These are phyloP conservation scores for Tipula lateralis DNA, from an alignment of 2,888 invertebrate genomes.

Conservation along the genomic window DNA sequence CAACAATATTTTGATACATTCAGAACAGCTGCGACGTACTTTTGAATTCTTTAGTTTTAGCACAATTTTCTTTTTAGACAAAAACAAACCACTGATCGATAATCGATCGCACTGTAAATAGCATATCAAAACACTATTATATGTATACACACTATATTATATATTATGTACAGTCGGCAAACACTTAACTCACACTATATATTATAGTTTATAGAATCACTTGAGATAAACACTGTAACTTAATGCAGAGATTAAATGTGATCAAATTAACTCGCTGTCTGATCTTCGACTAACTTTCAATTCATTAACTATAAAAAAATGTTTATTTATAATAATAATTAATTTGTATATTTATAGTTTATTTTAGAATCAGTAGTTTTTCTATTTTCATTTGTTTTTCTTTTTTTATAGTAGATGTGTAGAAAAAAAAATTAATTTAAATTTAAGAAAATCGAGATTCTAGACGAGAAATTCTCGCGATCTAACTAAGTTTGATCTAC, in stretches of 20 bases:
- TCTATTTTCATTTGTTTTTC: neutral
- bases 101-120: neutral
- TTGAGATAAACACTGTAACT: neutral
- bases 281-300: neutral
- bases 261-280: neutral
- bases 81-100: neutral
- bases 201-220: no score
- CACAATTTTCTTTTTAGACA: neutral
- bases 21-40: neutral
- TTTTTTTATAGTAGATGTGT: neutral
- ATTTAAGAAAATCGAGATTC: neutral
- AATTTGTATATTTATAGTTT: neutral
- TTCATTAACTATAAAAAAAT: neutral
- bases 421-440: neutral
- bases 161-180: neutral
- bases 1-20: neutral
- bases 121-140: neutral
- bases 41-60: neutral
- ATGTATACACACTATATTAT: no score
- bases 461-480: neutral
- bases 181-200: no score
- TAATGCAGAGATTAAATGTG: neutral
- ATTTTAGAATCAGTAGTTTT: neutral
- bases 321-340: neutral
- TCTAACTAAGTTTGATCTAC: neutral